A percentile compares a stretch with the other conserved stretches of the same genome.
These are phyloP conservation scores for Brachypodius melanocephalos DNA, from an alignment of 2,113 vertebrate genomes.

Conservation along the genomic window DNA sequence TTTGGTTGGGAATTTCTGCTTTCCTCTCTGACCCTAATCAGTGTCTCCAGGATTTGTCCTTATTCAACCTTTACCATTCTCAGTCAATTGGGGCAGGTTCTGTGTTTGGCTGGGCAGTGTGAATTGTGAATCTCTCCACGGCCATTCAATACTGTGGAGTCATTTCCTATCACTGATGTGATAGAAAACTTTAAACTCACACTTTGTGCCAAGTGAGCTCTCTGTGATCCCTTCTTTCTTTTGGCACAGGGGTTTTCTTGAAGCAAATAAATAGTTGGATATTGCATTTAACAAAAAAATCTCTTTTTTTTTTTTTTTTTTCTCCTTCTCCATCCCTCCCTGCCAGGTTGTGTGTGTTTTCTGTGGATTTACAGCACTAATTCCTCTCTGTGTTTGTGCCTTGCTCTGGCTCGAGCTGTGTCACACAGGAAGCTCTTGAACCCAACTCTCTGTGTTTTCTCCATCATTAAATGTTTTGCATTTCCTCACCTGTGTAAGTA, in stretches of 20 bases:
- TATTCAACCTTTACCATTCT: background rate
- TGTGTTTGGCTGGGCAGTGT: background rate
- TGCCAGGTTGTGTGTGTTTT: background rate
- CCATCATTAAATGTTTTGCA: background rate
- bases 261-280: background rate
- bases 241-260: background rate
- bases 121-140: too few species aligned
- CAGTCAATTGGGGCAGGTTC: background rate
- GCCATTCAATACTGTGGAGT: background rate
- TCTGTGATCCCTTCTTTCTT: background rate
- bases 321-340: background rate
- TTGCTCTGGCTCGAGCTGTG: background rate
- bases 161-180: background rate
- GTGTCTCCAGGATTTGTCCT: background rate
- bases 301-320: background rate
- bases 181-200: background rate
- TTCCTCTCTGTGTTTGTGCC: background rate
- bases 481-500: background rate
- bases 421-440: accelerated
- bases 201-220: background rate
- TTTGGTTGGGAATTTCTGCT: background rate
- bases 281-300: background rate
- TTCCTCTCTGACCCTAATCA: background rate
- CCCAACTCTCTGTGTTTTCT: background rate
- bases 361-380: background rate